A percentile compares a stretch with the other conserved stretches of the same genome.
These are phyloP conservation scores for Nerophis ophidion DNA, from an alignment of 2,113 vertebrate genomes.

Conservation along the genomic window DNA sequence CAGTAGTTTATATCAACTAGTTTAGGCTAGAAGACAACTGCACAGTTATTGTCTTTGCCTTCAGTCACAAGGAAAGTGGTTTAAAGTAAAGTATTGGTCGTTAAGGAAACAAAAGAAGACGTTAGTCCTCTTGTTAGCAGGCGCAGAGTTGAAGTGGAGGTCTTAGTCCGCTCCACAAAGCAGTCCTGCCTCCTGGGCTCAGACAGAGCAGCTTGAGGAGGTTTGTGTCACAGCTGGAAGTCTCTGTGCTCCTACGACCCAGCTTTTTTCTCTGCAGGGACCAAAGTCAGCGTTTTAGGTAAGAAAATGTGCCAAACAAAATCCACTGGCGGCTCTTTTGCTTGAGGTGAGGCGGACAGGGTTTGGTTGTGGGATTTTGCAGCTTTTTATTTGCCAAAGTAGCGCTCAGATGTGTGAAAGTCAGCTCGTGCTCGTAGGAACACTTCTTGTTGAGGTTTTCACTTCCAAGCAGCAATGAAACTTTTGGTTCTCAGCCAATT, in stretches of 20 bases:
- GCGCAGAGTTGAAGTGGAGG: too few species aligned
- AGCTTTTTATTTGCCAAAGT: too few species aligned
- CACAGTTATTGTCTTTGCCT: too few species aligned
- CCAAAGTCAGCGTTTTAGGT: constrained; percentile 67
- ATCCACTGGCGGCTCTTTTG: background rate
- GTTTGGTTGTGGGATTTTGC: too few species aligned
- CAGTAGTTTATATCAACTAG: too few species aligned
- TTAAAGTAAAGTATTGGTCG: too few species aligned
- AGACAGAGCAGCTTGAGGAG: background rate
- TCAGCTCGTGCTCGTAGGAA: background rate
- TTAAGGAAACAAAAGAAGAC: too few species aligned
- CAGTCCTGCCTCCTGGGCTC: background rate
- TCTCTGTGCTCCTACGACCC: constrained; percentile 50
- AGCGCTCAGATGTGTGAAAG: background rate
- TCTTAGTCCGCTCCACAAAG: too few species aligned
- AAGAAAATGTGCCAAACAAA: constrained; percentile 30
- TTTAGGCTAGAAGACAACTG: too few species aligned
- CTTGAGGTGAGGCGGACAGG: too few species aligned
- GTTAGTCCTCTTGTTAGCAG: too few species aligned
- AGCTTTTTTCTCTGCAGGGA: constrained; percentile 59
- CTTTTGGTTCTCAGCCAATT: background rate
- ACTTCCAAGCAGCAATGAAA: background rate
- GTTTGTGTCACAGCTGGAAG: background rate
- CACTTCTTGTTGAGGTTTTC: background rate
- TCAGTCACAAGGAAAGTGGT: too few species aligned